Conservation (phyloP, 2,797 vertebrate species). For the Tapera naevia region DNA sequence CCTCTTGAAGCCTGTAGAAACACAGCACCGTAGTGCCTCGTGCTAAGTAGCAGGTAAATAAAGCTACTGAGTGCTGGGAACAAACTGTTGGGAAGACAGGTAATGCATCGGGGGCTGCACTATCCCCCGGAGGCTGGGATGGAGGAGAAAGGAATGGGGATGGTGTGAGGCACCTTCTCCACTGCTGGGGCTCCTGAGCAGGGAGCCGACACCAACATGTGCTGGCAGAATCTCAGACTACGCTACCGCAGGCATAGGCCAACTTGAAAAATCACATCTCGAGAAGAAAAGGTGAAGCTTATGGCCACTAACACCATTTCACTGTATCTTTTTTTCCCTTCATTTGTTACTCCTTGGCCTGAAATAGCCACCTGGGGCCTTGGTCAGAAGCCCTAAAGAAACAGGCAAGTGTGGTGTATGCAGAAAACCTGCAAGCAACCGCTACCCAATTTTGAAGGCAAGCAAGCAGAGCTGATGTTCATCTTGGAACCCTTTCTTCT, state of each 20-base stretch:
- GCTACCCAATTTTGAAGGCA: background rate
- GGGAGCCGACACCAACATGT: background rate
- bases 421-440: background rate
- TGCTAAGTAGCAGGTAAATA: conserved; percentile 27
- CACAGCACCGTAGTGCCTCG: background rate
- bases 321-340: too few relatives aligned
- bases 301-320: background rate
- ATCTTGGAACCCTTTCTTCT: background rate
- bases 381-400: background rate
- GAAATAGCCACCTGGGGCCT: background rate
- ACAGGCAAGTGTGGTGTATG: fast-evolving
- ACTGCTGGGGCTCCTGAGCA: background rate
- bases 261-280: background rate
- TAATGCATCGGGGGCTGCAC: background rate
- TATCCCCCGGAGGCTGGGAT: background rate
- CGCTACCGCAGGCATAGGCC: background rate
- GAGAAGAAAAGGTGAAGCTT: background rate
- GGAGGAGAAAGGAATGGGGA: background rate
- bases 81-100: background rate
- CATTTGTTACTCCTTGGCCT: fast-evolving
- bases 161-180: background rate
- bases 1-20: conserved; percentile 51
- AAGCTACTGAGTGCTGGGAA: background rate
- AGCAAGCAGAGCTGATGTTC: background rate
- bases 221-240: background rate